These are phyloP conservation scores for Meteorus sp. DNA, from an alignment of 1,140 invertebrate genomes.

Conservation along the genomic window DNA sequence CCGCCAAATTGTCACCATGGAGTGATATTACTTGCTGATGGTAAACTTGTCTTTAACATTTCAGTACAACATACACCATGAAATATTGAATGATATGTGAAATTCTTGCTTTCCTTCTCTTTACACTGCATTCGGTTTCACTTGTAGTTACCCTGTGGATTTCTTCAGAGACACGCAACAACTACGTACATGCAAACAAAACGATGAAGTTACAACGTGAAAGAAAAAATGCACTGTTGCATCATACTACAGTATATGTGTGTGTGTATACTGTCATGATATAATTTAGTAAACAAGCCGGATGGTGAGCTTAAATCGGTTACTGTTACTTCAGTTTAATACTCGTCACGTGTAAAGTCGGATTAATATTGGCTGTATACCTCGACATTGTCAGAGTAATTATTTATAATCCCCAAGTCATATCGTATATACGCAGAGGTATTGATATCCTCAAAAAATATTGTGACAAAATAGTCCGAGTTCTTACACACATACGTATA, in stretches of 20 bases:
- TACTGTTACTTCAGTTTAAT: slow-evolving; percentile 52
- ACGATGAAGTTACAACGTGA: too few species aligned
- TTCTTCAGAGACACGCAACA: too few species aligned
- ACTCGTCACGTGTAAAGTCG: slow-evolving; percentile 30
- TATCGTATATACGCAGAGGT: too few species aligned
- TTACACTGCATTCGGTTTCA: background rate
- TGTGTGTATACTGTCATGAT: slow-evolving; percentile 41
- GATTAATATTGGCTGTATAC: too few species aligned
- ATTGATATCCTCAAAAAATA: too few species aligned
- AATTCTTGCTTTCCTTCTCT: background rate
- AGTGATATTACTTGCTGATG: slow-evolving; percentile 31
- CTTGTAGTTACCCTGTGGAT: background rate
- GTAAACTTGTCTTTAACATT: slow-evolving; percentile 26
- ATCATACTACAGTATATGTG: background rate
- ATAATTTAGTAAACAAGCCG: slow-evolving; percentile 59
- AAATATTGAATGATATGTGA: background rate
- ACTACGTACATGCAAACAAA: too few species aligned
- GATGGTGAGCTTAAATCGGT: slow-evolving; percentile 50
- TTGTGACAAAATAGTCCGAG: too few species aligned
- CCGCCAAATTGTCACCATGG: slow-evolving; percentile 37
- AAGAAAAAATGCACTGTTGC: too few species aligned
- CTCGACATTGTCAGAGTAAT: too few species aligned
- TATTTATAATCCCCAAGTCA: too few species aligned
- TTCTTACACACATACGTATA: background rate
- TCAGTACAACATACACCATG: too few species aligned